Percentiles rank a stretch among this genome's conserved stretches.
Evolutionary conservation across 1,140 invertebrate genomes (phyloP).

Genomic region (Drosophila pandora): DNA sequence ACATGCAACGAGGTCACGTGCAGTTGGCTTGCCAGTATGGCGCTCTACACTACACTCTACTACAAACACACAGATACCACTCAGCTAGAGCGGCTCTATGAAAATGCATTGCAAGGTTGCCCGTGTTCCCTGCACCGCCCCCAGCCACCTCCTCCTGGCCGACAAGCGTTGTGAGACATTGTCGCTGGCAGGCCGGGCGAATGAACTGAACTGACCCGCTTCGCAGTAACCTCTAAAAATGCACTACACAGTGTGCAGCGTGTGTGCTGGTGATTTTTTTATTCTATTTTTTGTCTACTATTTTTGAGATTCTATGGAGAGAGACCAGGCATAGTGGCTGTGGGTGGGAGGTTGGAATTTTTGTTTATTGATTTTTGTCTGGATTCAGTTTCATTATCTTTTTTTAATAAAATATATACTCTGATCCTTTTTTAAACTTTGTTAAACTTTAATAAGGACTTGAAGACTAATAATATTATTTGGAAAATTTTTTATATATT

Average conservation of each 20-base stretch:
- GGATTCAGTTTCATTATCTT: neutral
- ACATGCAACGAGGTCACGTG: conserved; percentile 79
- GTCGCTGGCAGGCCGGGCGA: conserved; percentile 61
- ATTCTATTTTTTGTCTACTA: conserved; percentile 22
- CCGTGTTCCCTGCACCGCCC: neutral
- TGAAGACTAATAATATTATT: neutral
- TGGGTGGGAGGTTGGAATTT: conserved; percentile 22
- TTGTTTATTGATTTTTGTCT: conserved; percentile 13
- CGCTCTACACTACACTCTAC: conserved; percentile 48
- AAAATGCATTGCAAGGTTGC: conserved; percentile 63
- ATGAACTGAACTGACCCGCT: conserved; percentile 83
- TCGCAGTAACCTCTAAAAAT: conserved; percentile 77
- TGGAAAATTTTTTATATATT: too few species aligned
- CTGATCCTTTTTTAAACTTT: too few species aligned
- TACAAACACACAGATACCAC: conserved; percentile 26
- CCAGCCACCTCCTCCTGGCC: neutral
- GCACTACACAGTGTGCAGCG: conserved; percentile 9
- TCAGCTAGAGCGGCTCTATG: conserved; percentile 35
- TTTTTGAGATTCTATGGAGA: conserved; percentile 26
- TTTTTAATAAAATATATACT: neutral
- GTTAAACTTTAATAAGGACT: too few species aligned
- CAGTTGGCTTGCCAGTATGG: conserved; percentile 67
- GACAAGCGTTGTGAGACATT: conserved; percentile 29
- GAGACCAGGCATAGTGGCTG: neutral
- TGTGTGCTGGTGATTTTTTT: conserved; percentile 1